A percentile compares a stretch with the other conserved stretches of the same genome.
phyloP scores from a whole-genome alignment of 35 echinoderm and acorn worm species.

The Diadema setosum region DNA sequence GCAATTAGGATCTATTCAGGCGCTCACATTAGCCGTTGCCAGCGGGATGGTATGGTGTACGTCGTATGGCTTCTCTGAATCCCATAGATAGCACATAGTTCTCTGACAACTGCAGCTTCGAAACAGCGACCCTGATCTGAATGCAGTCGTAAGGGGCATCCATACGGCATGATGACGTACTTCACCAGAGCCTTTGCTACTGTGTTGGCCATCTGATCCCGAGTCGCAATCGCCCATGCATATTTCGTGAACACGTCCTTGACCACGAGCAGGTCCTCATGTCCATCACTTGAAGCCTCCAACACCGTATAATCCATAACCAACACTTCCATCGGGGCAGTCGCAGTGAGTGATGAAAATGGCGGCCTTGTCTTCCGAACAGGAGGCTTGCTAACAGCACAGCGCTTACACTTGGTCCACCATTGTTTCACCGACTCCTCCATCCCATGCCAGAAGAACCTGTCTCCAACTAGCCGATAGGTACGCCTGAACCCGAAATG shows the following conservation, averaged over 20 bases:
- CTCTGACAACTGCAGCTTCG: not conserved
- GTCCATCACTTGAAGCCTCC: not conserved
- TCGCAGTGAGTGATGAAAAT: constrained; percentile 27
- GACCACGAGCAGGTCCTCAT: too few species aligned
- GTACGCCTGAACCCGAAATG: not conserved
- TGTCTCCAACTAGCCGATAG: not conserved
- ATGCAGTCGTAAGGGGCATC: too few species aligned
- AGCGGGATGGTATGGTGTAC: too few species aligned
- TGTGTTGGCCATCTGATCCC: too few species aligned
- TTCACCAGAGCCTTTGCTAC: too few species aligned
- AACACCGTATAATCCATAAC: not conserved
- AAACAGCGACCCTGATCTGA: not conserved
- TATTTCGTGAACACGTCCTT: too few species aligned
- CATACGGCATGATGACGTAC: too few species aligned
- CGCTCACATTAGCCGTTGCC: constrained; percentile 10
- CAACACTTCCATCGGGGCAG: constrained; percentile 40
- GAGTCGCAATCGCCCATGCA: too few species aligned
- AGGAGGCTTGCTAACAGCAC: constrained; percentile 26
- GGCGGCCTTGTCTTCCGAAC: not conserved
- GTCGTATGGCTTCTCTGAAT: constrained; percentile 30
- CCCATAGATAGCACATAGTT: constrained; percentile 33
- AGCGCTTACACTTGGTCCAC: constrained; percentile 27
- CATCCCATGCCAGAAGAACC: constrained; percentile 57
- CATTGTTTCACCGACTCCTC: not conserved
- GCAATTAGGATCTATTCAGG: constrained; percentile 40